Evolutionary conservation across 2,797 vertebrate genomes (phyloP), one percentile per base, ranked within the genome.

Genomic region (Clarias laeviceps): DNA sequence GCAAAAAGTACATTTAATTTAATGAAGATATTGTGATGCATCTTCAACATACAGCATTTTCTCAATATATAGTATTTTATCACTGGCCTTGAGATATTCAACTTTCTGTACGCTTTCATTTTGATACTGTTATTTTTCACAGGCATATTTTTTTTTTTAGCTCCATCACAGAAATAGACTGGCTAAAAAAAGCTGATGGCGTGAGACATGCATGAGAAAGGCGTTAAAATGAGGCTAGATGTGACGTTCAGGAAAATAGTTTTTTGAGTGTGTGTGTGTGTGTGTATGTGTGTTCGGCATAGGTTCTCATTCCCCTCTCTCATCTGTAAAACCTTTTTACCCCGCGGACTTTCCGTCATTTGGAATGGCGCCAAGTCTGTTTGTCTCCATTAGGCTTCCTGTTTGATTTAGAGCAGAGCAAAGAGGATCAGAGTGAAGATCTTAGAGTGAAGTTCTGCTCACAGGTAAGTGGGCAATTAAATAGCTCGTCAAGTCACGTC

Each of bases 351-450:
- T 62, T 57, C 73, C 18, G 27, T 57, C 73, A 3, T 57, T 40
- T 3, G 3, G 59, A 64, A 64, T 24, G 50, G 80, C 32, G 34
- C 29, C 56, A 50, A 40, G 34, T 40, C 77, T 4, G 27, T 80
- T 80, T 80, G 66, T 80, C 61, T 72, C 56, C 12, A 80, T 85
- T 50, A 85, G 12, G n/a, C 56, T 29, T 79, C 50, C 64, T 45
- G 54, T 84, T 78, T 50, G 83, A 80, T 69, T 79, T 40, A 9
- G 29, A 50, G 62, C 45, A 64, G 2, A 8, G 27, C 45, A 77
- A 77, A 84, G 27, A 57, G 40, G 77, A 24, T 22, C 72, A 56
- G 12, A n/a, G 68, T 27, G 17, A 32, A 6, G 45, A 32, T 20
- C 32, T 54, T 12, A 14, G 50, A 54, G 57, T 83, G 45, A 57